Percentiles rank a stretch among this genome's conserved stretches.
phyloP scores from a whole-genome alignment of 2,113 vertebrate species.

The Limnothrissa miodon region DNA sequence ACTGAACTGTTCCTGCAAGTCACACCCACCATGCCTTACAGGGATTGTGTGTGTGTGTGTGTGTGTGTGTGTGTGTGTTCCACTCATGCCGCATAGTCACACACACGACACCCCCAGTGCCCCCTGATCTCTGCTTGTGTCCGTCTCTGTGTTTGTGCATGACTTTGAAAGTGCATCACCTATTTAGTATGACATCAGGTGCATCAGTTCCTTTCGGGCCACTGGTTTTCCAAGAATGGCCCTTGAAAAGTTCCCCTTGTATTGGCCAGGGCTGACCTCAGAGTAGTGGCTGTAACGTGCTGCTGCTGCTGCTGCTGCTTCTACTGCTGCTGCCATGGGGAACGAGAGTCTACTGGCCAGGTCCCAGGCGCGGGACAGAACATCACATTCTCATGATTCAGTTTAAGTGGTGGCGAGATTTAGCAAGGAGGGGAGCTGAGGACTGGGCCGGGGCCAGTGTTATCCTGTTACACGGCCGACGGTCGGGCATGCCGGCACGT shows the following conservation, averaged over 20 bases:
- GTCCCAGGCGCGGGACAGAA: slow-evolving; percentile 41
- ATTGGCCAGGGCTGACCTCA: background rate
- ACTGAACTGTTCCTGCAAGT: background rate
- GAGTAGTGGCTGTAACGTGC: background rate
- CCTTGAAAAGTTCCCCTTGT: background rate
- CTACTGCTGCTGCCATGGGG: background rate
- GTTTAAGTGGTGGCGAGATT: slow-evolving; percentile 23
- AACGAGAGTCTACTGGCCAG: slow-evolving; percentile 42
- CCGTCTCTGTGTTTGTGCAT: background rate
- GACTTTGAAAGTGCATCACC: background rate
- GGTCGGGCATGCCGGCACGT: background rate
- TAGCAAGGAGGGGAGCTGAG: background rate
- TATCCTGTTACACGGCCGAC: background rate
- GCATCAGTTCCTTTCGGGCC: background rate
- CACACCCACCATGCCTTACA: background rate
- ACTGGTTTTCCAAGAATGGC: background rate
- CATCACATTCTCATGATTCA: slow-evolving; percentile 28
- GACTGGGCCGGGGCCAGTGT: background rate
- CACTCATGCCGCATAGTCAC: background rate
- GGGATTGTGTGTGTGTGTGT: background rate
- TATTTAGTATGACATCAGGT: background rate
- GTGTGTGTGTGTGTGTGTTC: background rate
- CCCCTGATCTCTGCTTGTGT: background rate
- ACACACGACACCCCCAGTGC: background rate
- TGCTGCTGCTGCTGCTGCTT: background rate